Evolutionary conservation across 2,113 vertebrate species (phyloP).

Genomic region (Eptesicus fuscus): DNA sequence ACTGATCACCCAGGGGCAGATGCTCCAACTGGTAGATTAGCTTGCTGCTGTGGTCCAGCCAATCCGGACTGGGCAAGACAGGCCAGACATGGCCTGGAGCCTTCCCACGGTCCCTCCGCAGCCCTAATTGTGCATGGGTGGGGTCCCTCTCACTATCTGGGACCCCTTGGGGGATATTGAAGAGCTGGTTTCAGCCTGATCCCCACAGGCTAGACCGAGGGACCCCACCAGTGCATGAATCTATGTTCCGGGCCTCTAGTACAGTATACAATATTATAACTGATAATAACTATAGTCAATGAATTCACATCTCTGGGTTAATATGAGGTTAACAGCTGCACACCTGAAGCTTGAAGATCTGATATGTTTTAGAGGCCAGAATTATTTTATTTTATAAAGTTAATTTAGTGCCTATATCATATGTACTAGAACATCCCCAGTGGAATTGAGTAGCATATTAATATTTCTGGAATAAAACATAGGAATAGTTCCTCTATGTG

Average conservation of each 20-base stretch:
- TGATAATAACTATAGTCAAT: background rate
- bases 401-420: background rate
- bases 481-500: background rate
- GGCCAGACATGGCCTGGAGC: no score
- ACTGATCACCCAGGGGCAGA: no score
- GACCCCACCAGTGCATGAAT: no score
- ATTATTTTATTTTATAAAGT: background rate
- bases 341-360: background rate
- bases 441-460: background rate
- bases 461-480: background rate
- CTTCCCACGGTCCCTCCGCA: rapidly evolving
- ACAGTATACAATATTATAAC: background rate
- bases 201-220: no score
- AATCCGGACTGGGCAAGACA: no score
- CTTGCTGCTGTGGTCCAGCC: no score
- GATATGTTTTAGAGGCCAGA: background rate
- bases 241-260: no score
- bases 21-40: no score
- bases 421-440: background rate
- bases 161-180: no score
- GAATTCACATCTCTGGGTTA: background rate
- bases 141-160: no score
- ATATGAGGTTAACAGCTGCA: background rate
- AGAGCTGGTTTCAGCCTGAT: no score
- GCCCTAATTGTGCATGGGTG: no score